Conservation (phyloP, 2,888 invertebrate species). For the Hypolimnas misippus region DNA sequence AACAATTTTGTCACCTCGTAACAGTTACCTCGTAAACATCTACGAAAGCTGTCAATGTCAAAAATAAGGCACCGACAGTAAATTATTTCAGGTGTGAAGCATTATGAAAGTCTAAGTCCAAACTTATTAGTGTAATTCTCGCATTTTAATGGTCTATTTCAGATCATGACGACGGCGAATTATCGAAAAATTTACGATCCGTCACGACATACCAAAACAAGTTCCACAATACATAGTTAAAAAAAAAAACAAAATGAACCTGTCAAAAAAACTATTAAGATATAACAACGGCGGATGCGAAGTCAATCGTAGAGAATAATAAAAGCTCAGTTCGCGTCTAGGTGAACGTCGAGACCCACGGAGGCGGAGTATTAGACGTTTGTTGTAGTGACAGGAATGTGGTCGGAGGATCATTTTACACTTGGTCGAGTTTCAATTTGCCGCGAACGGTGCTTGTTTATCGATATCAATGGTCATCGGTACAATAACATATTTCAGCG, state of each 20-base stretch:
- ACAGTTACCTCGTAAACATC: too few species aligned
- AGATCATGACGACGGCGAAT: too few species aligned
- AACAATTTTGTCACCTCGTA: too few species aligned
- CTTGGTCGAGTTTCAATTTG: constrained; percentile 80
- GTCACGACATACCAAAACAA: background rate
- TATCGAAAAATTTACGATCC: too few species aligned
- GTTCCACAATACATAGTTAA: background rate
- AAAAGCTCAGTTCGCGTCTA: constrained; percentile 52
- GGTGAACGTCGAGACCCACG: constrained; percentile 57
- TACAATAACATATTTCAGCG: constrained; percentile 23
- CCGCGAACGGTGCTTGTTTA: constrained; percentile 68
- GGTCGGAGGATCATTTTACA: constrained; percentile 76
- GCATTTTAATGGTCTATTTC: too few species aligned
- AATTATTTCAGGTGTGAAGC: too few species aligned
- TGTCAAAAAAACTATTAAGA: constrained; percentile 1
- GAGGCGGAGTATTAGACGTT: constrained; percentile 58
- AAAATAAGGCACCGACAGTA: too few species aligned
- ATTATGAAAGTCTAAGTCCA: too few species aligned
- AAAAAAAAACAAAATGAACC: background rate
- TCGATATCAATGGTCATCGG: constrained; percentile 26
- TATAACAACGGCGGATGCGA: constrained; percentile 19
- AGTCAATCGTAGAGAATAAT: constrained; percentile 47
- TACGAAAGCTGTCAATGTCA: too few species aligned
- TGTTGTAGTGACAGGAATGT: constrained; percentile 69
- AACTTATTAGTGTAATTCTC: too few species aligned